Evolutionary conservation across 2,797 vertebrate species (phyloP), one percentile per base, ranked within the genome.

Genomic region (Nannoperca australis): DNA sequence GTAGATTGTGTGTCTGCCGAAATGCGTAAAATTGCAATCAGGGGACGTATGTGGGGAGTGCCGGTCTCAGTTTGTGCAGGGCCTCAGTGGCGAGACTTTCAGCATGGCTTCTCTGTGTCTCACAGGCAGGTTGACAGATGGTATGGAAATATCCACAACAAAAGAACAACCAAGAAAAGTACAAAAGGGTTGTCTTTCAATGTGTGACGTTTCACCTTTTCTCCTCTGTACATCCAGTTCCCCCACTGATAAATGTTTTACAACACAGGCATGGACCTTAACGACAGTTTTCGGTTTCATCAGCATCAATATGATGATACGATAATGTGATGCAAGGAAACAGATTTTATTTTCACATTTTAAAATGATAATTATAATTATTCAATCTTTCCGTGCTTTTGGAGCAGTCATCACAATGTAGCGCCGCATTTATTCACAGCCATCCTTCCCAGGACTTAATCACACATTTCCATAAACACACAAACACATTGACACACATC

Each of bases 401-500:
- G 50, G 51, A 88, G 65, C 78, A 79, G 83, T 80, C 78, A 38
- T 80, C 83, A 62, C 68, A 83, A 75, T 42, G 49, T 27, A 27
- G 76, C 70, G 1, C 67, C 14, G 40, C 80, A 79, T 91, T 84
- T 85, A 83, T 91, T 90, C 78, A 81, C 81, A 78, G 68, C 76
- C 63, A 63, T 76, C 70, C 75, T 83, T 81, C 63, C 65, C 61
- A 60, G 56, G 71, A 83, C 65, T 74, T 83, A 80, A 86, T 89
- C 84, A 70, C 59, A 79, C 73, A 90, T 93, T 90, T 90, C 82
- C 86, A 88, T 91, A 89, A 88, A 90, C 85, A 90, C 81, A 90
- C 87, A 89, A 89, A 91, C 85, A 86, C 89, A 77, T 78, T 78
- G 81, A 84, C 88, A 85, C 83, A 75, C 76, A 84, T 89, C 83